Percentiles rank a stretch among this genome's conserved stretches.
These are phyloP conservation scores for Ptychobarbus kaznakovi DNA, from an alignment of 2,797 vertebrate genomes.

Conservation along the genomic window DNA sequence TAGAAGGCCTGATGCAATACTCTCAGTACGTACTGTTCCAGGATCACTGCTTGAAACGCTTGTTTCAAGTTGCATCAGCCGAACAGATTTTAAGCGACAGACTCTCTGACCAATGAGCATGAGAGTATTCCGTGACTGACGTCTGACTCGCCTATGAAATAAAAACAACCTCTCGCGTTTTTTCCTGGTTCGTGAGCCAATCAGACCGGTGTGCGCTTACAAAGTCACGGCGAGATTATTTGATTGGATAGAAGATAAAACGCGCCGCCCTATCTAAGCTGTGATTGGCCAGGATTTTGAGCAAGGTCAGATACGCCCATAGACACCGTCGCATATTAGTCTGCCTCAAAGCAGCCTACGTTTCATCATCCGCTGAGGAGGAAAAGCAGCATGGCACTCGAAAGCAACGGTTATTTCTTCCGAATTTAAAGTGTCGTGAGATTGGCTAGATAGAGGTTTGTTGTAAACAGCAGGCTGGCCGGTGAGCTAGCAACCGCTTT, in stretches of 20 bases:
- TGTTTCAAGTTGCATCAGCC: constrained; percentile 78
- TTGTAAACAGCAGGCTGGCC: constrained; percentile 48
- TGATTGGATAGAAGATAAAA: constrained; percentile 57
- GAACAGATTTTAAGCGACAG: constrained; percentile 56
- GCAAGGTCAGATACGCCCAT: neutral
- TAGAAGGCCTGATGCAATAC: constrained; percentile 73
- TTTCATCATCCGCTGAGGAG: constrained; percentile 29
- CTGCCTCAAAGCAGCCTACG: neutral
- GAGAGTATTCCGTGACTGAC: constrained; percentile 36
- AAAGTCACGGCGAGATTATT: constrained; percentile 23
- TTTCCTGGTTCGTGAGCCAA: constrained; percentile 50
- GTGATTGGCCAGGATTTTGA: constrained; percentile 65
- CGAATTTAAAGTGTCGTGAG: neutral
- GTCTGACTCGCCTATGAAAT: constrained; percentile 47
- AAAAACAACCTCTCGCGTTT: accelerated
- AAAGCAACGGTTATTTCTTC: neutral
- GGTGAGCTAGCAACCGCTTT: constrained; percentile 51
- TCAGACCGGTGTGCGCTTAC: neutral
- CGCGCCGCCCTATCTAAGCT: neutral
- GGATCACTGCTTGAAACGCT: constrained; percentile 65
- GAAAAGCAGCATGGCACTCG: neutral
- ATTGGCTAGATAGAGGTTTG: neutral
- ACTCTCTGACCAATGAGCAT: constrained; percentile 59
- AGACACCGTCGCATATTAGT: constrained; percentile 54
- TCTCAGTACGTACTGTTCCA: constrained; percentile 50